phyloP scores from a whole-genome alignment of 2,113 vertebrate species.

The Argyrosomus japonicus region DNA sequence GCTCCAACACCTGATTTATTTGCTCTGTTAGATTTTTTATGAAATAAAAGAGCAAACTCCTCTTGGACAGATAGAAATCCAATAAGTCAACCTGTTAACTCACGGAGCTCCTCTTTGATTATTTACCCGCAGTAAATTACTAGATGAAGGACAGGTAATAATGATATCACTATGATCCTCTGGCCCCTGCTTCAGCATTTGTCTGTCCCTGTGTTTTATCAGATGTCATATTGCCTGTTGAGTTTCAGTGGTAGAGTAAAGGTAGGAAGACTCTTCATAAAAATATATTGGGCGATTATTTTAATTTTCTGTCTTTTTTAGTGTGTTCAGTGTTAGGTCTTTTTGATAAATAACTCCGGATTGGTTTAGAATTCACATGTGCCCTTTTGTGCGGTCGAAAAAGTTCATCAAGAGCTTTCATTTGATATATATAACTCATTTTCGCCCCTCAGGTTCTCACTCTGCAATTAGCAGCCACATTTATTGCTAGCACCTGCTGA shows the following conservation, averaged over 20 bases:
- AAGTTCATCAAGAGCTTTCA: too few relatives aligned
- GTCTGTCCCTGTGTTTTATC: constrained; percentile 8
- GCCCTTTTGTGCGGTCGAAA: too few relatives aligned
- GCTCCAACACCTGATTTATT: background rate
- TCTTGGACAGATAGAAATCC: constrained; percentile 22
- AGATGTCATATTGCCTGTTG: background rate
- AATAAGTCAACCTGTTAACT: constrained; percentile 7
- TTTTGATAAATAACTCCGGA: too few relatives aligned
- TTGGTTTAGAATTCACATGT: too few relatives aligned
- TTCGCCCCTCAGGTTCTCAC: too few relatives aligned
- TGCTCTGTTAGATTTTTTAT: constrained; percentile 6
- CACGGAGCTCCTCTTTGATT: background rate
- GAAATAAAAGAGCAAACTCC: constrained; percentile 11
- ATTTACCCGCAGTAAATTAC: constrained; percentile 13
- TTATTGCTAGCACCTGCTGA: constrained; percentile 9
- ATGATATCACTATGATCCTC: constrained; percentile 13
- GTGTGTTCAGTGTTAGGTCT: too few relatives aligned
- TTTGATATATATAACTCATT: too few relatives aligned
- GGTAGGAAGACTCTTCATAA: too few relatives aligned
- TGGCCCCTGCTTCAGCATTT: background rate
- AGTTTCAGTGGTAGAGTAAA: too few relatives aligned
- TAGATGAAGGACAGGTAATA: constrained; percentile 19
- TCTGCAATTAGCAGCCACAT: background rate
- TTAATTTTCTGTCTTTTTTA: too few relatives aligned
- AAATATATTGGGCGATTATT: too few relatives aligned